Conservation (phyloP, 2,113 vertebrate species). For the Salvator merianae region DNA sequence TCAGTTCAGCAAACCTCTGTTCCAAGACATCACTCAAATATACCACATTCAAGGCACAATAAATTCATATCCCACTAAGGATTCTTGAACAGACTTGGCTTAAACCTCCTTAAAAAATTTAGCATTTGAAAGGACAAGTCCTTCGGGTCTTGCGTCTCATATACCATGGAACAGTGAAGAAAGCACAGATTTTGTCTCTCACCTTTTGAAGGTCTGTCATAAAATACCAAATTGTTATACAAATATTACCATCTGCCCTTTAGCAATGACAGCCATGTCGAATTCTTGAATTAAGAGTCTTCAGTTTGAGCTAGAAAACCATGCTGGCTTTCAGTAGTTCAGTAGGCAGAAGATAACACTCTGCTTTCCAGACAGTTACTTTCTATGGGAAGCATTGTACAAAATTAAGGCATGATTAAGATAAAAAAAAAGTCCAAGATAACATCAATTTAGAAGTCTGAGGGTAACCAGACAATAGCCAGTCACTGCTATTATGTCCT, state of each 20-base stretch:
- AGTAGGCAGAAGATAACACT: neutral
- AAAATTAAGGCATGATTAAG: neutral
- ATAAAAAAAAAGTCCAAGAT: neutral
- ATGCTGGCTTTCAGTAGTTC: neutral
- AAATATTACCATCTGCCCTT: neutral
- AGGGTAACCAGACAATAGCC: neutral
- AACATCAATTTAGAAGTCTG: neutral
- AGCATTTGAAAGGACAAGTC: neutral
- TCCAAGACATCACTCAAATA: neutral
- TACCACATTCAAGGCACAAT: neutral
- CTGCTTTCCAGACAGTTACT: neutral
- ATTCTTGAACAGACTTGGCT: neutral
- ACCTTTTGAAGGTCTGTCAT: neutral
- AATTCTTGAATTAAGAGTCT: neutral
- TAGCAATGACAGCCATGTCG: neutral
- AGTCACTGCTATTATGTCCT: too few species aligned
- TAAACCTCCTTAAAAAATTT: neutral
- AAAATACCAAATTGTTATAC: neutral
- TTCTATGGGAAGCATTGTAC: neutral
- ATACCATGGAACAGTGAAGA: neutral
- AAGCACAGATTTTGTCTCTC: neutral
- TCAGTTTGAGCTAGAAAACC: neutral
- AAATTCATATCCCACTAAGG: neutral
- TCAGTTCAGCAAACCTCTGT: too few species aligned
- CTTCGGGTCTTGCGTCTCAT: neutral